Percentiles rank a stretch among this genome's conserved stretches.
Conservation (phyloP, 2,888 invertebrate genomes). For the Melanchra persicariae region DNA sequence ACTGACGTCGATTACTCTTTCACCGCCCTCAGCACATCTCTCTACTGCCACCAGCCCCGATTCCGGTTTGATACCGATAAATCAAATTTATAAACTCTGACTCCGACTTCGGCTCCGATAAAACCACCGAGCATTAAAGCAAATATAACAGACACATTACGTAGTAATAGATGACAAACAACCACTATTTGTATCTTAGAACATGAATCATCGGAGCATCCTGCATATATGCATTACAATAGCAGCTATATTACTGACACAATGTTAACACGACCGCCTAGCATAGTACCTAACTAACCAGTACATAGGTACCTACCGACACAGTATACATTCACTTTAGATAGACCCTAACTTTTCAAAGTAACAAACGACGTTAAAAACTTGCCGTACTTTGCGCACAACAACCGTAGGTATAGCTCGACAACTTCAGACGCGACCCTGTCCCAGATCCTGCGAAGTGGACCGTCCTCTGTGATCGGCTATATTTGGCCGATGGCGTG, state of each 20-base stretch:
- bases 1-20: too few species aligned
- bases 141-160: background rate
- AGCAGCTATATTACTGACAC: slow-evolving; percentile 4
- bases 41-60: too few species aligned
- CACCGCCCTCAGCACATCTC: too few species aligned
- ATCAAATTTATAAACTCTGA: too few species aligned
- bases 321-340: background rate
- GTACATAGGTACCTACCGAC: background rate
- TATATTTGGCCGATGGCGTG: slow-evolving; percentile 1
- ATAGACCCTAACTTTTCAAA: background rate
- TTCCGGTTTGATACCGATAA: too few species aligned
- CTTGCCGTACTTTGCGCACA: slow-evolving; percentile 9
- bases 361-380: slow-evolving; percentile 16
- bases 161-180: background rate
- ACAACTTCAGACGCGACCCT: background rate
- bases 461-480: slow-evolving; percentile 4
- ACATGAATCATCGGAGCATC: slow-evolving; percentile 21
- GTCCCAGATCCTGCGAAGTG: background rate
- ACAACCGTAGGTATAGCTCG: background rate
- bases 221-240: slow-evolving; percentile 41
- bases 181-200: slow-evolving; percentile 17
- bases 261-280: background rate
- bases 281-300: background rate
- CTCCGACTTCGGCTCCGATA: too few species aligned
- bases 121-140: too few species aligned